Evolutionary conservation across 2,797 vertebrate species (phyloP).

Genomic region (Schizothorax lantsangensis): DNA sequence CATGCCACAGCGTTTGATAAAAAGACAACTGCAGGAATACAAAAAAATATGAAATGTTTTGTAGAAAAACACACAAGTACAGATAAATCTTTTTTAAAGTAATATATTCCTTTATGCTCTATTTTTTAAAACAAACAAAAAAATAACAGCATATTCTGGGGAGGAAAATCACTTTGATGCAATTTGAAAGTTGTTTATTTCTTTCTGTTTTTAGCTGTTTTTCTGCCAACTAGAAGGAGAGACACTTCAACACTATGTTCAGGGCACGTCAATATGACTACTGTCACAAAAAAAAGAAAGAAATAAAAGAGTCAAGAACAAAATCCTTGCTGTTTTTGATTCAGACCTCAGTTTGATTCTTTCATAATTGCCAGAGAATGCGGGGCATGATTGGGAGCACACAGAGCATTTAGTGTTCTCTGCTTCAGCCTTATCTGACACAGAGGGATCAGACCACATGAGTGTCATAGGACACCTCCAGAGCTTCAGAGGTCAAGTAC

Average conservation of each 20-base stretch:
- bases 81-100: conserved; percentile 81
- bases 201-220: conserved; percentile 52
- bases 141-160: conserved; percentile 43
- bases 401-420: neutral
- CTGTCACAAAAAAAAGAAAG: conserved; percentile 69
- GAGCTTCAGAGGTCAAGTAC: neutral
- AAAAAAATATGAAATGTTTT: conserved; percentile 78
- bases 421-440: neutral
- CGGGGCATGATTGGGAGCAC: neutral
- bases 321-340: conserved; percentile 69
- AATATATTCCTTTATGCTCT: conserved; percentile 81
- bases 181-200: conserved; percentile 61
- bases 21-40: conserved; percentile 85
- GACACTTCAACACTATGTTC: conserved; percentile 82
- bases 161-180: conserved; percentile 51
- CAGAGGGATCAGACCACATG: conserved; percentile 17
- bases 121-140: conserved; percentile 82
- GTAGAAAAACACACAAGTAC: conserved; percentile 70
- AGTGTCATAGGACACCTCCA: neutral
- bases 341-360: conserved; percentile 11
- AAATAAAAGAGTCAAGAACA: conserved; percentile 69
- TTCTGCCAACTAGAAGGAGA: conserved; percentile 71
- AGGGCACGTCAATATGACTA: conserved; percentile 73
- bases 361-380: conserved; percentile 10
- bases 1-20: conserved; percentile 85